Evolutionary conservation across 2,113 vertebrate genomes (phyloP), one percentile per base, ranked within the genome.

Genomic region (Australoheros scitulus): DNA sequence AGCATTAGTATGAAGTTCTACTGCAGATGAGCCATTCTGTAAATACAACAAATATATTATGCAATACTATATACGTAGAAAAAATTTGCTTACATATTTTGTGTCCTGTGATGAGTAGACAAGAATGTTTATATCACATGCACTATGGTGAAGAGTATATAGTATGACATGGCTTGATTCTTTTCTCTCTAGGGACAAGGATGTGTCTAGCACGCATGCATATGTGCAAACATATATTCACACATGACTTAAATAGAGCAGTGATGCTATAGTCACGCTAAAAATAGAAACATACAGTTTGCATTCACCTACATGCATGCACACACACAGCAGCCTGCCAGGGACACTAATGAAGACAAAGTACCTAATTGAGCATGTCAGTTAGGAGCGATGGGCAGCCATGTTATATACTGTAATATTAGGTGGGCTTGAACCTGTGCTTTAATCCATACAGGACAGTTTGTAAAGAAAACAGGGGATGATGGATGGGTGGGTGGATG

Each of bases 321-420:
- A 79, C 34, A 70, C n/a, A n/a, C 58, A 36, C 43, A 77, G 32
- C 14, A 20, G 70, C 76, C 63, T 86, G 79, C 84, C 89, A 87
- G 88, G 56, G 55, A 87, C 50, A 22, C 80, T 93, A 93, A 92
- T 94, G 92, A 95, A 94, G 94, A 95, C 91, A 81, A 94, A 95
- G 90, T 89, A 91, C 75, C 87, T 93, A 89, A 95, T 95, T 92
- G 92, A 70, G 72, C 77, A 47, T 91, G 91, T 83, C 87, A 90
- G 82, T 63, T 59, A 88, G 63, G 88, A 93, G 61, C 63, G 56
- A 88, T 93, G 90, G 60, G 82, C n/a, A 7, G 76, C 85, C 85
- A 72, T 85, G 90, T 89, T 87, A 88, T 24, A 61, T 92, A 93
- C 93, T 88, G 86, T 91, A 95, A 92, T 94, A 88, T 52, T 70